Percentiles rank a stretch among this genome's conserved stretches.
Evolutionary conservation across 2,888 invertebrate genomes (phyloP).

Genomic region (Tortrix viridana): DNA sequence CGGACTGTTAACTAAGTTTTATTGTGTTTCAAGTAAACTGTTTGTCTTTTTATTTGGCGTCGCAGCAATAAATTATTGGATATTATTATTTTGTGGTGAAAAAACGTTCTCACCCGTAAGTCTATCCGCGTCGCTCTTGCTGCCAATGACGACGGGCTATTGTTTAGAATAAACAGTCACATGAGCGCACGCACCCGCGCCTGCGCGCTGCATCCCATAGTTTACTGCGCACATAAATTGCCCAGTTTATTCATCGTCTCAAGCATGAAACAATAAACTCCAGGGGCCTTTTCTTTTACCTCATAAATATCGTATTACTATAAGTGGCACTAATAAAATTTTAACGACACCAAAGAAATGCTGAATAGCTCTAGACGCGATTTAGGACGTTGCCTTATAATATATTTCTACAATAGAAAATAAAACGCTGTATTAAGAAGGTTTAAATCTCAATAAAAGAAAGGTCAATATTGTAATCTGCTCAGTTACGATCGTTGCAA

Average conservation of each 20-base stretch:
- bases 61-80: too few relatives aligned
- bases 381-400: conserved; percentile 11
- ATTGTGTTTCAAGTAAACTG: too few relatives aligned
- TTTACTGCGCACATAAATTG: conserved; percentile 70
- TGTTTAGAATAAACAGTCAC: neutral
- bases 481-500: neutral
- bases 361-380: conserved; percentile 30
- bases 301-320: conserved; percentile 77
- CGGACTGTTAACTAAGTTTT: too few relatives aligned
- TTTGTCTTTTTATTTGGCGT: too few relatives aligned
- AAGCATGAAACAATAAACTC: conserved; percentile 75
- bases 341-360: conserved; percentile 64
- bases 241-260: conserved; percentile 69
- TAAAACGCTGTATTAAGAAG: neutral
- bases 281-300: conserved; percentile 60
- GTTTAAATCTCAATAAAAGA: conserved; percentile 13
- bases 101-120: too few relatives aligned
- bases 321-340: conserved; percentile 73
- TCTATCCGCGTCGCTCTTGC: too few relatives aligned
- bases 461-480: conserved; percentile 4
- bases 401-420: conserved; percentile 17
- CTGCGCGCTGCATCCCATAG: conserved; percentile 28
- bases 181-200: conserved; percentile 7
- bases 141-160: neutral
- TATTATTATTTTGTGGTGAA: too few relatives aligned